Percentiles rank a stretch among this genome's conserved stretches.
Evolutionary conservation across 1,140 invertebrate genomes (phyloP).

Genomic region (Helicoverpa zea): DNA sequence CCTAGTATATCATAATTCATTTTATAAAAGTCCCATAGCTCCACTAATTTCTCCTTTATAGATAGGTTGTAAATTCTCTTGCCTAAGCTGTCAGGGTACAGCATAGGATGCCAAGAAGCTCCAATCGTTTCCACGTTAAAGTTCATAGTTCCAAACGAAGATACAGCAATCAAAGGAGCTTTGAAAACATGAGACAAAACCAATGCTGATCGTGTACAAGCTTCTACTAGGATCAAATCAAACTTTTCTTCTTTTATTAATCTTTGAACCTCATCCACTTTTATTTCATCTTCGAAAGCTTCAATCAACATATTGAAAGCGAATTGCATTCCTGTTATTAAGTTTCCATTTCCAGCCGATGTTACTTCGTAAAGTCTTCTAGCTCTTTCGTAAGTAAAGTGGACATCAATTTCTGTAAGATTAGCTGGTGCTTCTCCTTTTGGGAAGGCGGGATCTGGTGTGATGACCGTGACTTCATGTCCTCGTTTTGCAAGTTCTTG

Average conservation of each 20-base stretch:
- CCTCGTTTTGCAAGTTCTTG: conserved; percentile 21
- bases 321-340: background rate
- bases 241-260: conserved; percentile 62
- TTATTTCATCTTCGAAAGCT: conserved; percentile 53
- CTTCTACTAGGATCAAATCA: conserved; percentile 71
- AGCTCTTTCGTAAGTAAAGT: conserved; percentile 52
- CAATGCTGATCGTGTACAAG: background rate
- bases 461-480: conserved; percentile 23
- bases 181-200: background rate
- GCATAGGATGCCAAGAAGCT: conserved; percentile 69
- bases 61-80: conserved; percentile 56
- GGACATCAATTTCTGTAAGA: conserved; percentile 62
- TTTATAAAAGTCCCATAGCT: conserved; percentile 46
- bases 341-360: conserved; percentile 50
- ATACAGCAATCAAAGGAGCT: background rate
- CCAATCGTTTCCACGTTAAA: background rate
- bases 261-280: conserved; percentile 59
- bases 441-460: conserved; percentile 14
- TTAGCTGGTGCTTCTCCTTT: conserved; percentile 40
- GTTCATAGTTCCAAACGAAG: background rate
- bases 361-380: background rate
- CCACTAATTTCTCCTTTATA: conserved; percentile 59
- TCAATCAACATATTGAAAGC: background rate
- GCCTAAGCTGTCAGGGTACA: conserved; percentile 73
- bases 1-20: conserved; percentile 60